Evolutionary conservation across 2,113 vertebrate genomes (phyloP).

Genomic region (Cyrtonyx montezumae): DNA sequence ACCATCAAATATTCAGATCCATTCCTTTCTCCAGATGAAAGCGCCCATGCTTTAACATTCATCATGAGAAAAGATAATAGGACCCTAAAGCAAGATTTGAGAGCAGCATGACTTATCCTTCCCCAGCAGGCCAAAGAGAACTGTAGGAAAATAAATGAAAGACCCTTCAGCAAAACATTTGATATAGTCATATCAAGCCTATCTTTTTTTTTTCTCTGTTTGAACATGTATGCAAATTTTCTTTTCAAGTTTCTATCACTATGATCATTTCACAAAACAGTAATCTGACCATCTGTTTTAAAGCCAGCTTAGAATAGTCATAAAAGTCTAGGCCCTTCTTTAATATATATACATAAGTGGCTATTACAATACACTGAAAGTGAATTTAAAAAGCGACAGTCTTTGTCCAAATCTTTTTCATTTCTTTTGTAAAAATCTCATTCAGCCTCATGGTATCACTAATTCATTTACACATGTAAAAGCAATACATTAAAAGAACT

Average conservation of each 20-base stretch:
- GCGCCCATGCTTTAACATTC: background rate
- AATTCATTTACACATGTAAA: background rate
- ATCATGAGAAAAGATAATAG: background rate
- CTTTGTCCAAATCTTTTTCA: background rate
- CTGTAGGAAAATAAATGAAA: background rate
- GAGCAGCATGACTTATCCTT: background rate
- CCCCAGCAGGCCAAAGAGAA: background rate
- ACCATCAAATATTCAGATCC: background rate
- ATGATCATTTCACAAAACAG: conserved; percentile 1
- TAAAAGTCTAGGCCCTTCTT: background rate
- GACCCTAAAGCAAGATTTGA: background rate
- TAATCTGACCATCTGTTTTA: background rate
- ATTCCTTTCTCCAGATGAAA: background rate
- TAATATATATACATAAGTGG: background rate
- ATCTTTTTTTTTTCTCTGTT: background rate
- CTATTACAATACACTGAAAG: background rate
- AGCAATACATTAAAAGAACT: background rate
- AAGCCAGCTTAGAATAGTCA: background rate
- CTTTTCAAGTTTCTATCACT: conserved; percentile 19
- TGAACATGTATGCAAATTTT: conserved; percentile 25
- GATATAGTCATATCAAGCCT: background rate
- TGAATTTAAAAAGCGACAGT: background rate
- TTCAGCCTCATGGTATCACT: background rate
- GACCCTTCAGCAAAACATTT: background rate
- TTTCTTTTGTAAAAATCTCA: conserved; percentile 1